These are phyloP conservation scores for Chromobotia macracanthus DNA, from an alignment of 2,797 vertebrate genomes.

Conservation along the genomic window DNA sequence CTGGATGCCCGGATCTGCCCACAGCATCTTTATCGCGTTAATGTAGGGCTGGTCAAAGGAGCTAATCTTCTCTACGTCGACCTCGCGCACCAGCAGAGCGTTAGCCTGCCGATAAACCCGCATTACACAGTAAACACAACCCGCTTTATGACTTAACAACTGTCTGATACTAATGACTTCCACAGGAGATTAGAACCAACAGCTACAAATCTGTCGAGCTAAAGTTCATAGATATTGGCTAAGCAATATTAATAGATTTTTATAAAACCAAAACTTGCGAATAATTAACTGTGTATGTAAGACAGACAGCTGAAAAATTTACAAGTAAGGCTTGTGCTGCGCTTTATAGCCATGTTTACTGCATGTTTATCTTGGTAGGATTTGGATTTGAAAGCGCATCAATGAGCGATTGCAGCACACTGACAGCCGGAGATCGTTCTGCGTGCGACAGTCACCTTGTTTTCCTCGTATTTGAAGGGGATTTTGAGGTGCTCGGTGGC, in stretches of 20 bases:
- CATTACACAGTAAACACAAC: background rate
- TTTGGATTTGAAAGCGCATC: constrained; percentile 44
- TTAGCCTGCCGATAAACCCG: constrained; percentile 78
- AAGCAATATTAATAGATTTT: constrained; percentile 33
- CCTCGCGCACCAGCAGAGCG: constrained; percentile 92
- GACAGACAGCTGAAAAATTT: constrained; percentile 26
- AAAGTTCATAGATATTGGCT: constrained; percentile 11
- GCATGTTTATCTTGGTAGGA: constrained; percentile 48
- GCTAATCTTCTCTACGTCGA: constrained; percentile 96
- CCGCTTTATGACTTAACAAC: constrained; percentile 16
- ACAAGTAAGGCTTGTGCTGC: constrained; percentile 32
- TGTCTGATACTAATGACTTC: constrained; percentile 25
- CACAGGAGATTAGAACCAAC: background rate
- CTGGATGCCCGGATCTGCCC: constrained; percentile 95
- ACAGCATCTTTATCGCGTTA: constrained; percentile 91
- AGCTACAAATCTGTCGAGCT: constrained; percentile 10
- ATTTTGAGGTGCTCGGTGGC: constrained; percentile 96
- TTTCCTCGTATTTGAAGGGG: constrained; percentile 92
- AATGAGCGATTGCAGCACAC: background rate
- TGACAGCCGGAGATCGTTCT: background rate
- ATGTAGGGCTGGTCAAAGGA: constrained; percentile 91
- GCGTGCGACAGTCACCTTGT: constrained; percentile 80
- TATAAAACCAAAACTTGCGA: constrained; percentile 34
- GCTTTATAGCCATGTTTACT: constrained; percentile 47
- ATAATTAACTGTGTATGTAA: constrained; percentile 25